These are phyloP conservation scores for Probaryconus sp. DNA, from an alignment of 1,140 invertebrate genomes.

Conservation along the genomic window DNA sequence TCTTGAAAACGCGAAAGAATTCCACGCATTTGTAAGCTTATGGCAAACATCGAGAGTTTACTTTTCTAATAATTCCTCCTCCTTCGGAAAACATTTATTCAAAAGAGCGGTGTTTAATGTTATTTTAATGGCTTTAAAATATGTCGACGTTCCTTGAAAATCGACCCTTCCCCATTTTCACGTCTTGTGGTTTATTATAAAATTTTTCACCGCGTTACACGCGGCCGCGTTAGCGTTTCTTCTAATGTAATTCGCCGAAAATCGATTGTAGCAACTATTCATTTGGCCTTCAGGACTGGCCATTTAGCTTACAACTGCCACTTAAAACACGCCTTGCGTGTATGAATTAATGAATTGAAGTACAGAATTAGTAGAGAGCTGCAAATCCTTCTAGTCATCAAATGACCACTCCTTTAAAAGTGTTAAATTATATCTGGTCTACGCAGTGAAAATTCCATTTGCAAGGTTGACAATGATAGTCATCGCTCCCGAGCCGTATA, in stretches of 20 bases:
- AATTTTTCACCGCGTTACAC: constrained; percentile 27
- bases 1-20: constrained; percentile 71
- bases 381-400: constrained; percentile 62
- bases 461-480: constrained; percentile 48
- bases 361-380: constrained; percentile 54
- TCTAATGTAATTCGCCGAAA: constrained; percentile 44
- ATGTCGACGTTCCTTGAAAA: constrained; percentile 4
- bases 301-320: constrained; percentile 52
- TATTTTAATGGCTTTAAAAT: constrained; percentile 35
- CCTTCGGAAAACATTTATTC: constrained; percentile 18
- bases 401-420: constrained; percentile 60
- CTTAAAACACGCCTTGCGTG: constrained; percentile 61
- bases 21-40: constrained; percentile 68
- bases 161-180: constrained; percentile 2
- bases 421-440: constrained; percentile 55
- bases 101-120: constrained; percentile 13
- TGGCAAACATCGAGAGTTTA: constrained; percentile 58
- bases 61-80: constrained; percentile 47
- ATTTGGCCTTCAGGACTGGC: constrained; percentile 45
- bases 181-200: constrained; percentile 17
- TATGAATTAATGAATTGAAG: constrained; percentile 60
- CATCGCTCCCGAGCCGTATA: constrained; percentile 20
- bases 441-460: constrained; percentile 51
- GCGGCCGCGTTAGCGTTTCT: too few relatives aligned
- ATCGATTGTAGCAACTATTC: constrained; percentile 52